A percentile compares a stretch with the other conserved stretches of the same genome.
These are phyloP conservation scores for Phataginus tetradactyla DNA, from an alignment of 2,797 vertebrate genomes.

Conservation along the genomic window DNA sequence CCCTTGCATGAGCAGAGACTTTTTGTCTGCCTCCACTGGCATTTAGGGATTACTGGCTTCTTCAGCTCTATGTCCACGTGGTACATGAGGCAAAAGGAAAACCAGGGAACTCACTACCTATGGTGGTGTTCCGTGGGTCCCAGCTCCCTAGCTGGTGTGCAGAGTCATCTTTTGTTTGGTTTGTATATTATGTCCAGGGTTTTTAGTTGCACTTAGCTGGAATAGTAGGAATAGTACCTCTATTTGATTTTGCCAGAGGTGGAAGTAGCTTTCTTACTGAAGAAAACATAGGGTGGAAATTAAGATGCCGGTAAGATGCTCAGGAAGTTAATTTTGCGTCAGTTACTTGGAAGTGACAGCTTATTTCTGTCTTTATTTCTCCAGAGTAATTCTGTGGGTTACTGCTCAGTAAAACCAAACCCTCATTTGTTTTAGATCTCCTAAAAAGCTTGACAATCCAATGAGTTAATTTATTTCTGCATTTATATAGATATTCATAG, in stretches of 20 bases:
- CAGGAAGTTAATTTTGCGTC: slow-evolving; percentile 12
- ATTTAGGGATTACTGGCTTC: neutral
- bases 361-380: slow-evolving; percentile 12
- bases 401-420: slow-evolving; percentile 36
- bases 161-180: neutral
- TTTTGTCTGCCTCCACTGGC: neutral
- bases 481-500: slow-evolving; percentile 8
- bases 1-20: neutral
- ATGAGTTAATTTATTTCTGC: slow-evolving; percentile 23
- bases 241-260: neutral
- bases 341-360: slow-evolving; percentile 15
- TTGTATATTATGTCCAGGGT: neutral
- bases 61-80: neutral
- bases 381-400: neutral
- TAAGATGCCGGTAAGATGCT: neutral
- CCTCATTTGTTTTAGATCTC: slow-evolving; percentile 2
- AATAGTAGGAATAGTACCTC: neutral
- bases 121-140: neutral
- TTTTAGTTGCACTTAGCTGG: neutral
- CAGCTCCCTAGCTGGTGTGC: neutral
- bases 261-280: neutral
- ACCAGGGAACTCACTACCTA: neutral
- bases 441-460: neutral
- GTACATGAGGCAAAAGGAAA: neutral
- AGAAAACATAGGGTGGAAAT: slow-evolving; percentile 4